Evolutionary conservation across 2,797 vertebrate species (phyloP), one percentile per base, ranked within the genome.

Genomic region (Eulemur albifrons): DNA sequence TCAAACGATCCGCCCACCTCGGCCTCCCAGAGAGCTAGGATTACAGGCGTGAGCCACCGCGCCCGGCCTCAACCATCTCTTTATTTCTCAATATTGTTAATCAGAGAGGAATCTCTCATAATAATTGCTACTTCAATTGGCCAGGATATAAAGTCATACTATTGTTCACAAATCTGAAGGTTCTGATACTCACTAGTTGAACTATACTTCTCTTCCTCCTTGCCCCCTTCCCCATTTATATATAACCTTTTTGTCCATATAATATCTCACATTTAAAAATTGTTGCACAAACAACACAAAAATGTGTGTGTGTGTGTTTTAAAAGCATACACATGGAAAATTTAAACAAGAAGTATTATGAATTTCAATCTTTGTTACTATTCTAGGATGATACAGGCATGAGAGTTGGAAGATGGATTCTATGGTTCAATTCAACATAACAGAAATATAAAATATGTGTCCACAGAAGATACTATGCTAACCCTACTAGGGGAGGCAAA

Each of bases 41-140:
- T n/a, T n/a, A n/a, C n/a, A n/a, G n/a, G n/a, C n/a, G n/a, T n/a
- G n/a, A n/a, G n/a, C n/a, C n/a, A n/a, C n/a, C n/a, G n/a, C n/a
- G n/a, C n/a, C n/a, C n/a, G n/a, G n/a, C n/a, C n/a, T n/a, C n/a
- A n/a, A n/a, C n/a, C n/a, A n/a, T n/a, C n/a, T n/a, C n/a, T n/a
- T 83, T 63, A 75, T 70, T 45, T 88, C 35, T 43, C 30, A 75
- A 17, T 95, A 59, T 94, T 80, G 91, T 95, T 90, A 54, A 96
- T 86, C 23, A 4, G 30, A 75, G 7, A 63, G 17, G 4, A 50
- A 43, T 76, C 5, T 69, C 23, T 91, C 21, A 21, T 54, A 80
- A 35, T 63, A 93, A 77, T 59, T 88, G 1, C 27, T 81, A 32
- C 27, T 92, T 84, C 32, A 81, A 4, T 73, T 81, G 43, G 13